These are phyloP conservation scores for Beris morrisii DNA, from an alignment of 2,888 invertebrate species.

Conservation along the genomic window DNA sequence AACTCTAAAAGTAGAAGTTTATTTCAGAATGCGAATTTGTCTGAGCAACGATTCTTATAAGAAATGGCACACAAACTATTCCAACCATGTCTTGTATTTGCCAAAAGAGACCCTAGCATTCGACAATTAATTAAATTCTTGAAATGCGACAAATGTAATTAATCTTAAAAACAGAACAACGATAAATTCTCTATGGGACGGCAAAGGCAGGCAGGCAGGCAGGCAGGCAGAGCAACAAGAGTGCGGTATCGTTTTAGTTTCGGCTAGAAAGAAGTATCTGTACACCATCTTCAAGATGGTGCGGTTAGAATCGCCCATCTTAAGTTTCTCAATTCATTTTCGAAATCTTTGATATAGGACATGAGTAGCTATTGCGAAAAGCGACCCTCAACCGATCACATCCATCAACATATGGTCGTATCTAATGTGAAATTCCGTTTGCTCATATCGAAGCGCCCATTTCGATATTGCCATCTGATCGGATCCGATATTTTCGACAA, in stretches of 20 bases:
- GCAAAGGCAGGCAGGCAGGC: too few species aligned
- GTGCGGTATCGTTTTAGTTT: too few species aligned
- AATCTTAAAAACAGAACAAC: slow-evolving; percentile 34
- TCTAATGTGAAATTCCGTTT: too few species aligned
- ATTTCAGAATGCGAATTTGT: slow-evolving; percentile 40
- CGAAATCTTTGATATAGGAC: slow-evolving; percentile 5
- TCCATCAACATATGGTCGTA: too few species aligned
- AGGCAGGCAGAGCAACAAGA: too few species aligned
- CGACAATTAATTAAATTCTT: slow-evolving; percentile 37
- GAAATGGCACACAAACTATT: slow-evolving; percentile 50
- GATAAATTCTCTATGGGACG: slow-evolving; percentile 30
- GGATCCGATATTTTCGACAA: too few species aligned
- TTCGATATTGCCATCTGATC: too few species aligned
- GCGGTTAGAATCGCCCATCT: slow-evolving; percentile 27
- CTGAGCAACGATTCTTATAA: slow-evolving; percentile 38
- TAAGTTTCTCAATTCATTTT: slow-evolving; percentile 36
- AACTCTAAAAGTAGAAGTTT: slow-evolving; percentile 4
- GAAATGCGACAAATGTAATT: slow-evolving; percentile 39
- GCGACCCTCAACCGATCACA: too few species aligned
- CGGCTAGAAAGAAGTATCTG: slow-evolving; percentile 3
- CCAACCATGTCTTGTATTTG: slow-evolving; percentile 44
- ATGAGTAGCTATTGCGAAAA: slow-evolving; percentile 15
- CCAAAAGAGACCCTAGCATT: slow-evolving; percentile 41
- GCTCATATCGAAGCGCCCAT: too few species aligned
- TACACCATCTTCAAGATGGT: too few species aligned